These are phyloP conservation scores for Leptopilina clavipes DNA, from an alignment of 1,140 invertebrate species.

Conservation along the genomic window DNA sequence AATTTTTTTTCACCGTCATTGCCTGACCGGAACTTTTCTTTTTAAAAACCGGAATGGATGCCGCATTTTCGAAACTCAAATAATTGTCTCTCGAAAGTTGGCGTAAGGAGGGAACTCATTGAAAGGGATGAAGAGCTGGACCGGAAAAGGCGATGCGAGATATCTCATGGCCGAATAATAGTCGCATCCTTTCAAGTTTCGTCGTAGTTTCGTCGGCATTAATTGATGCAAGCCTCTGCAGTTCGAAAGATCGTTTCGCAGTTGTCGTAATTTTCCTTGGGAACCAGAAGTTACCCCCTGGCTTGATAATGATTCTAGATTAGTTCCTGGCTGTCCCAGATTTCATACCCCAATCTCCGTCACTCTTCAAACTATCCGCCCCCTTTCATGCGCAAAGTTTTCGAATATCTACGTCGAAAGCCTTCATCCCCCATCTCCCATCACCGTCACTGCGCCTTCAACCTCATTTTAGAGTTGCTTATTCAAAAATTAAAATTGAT, in stretches of 20 bases:
- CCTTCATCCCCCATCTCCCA: constrained; percentile 29
- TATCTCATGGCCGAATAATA: constrained; percentile 37
- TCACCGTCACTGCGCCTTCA: not conserved
- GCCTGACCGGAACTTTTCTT: not conserved
- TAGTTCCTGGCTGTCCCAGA: constrained; percentile 53
- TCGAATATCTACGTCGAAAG: constrained; percentile 40
- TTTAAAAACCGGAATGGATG: not conserved
- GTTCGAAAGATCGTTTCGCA: constrained; percentile 48
- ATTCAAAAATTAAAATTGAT: constrained; percentile 45
- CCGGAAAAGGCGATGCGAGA: constrained; percentile 1
- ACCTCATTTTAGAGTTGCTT: constrained; percentile 23
- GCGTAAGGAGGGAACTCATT: constrained; percentile 6
- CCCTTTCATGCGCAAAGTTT: constrained; percentile 43
- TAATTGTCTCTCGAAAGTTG: too few species aligned
- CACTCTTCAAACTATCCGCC: constrained; percentile 35
- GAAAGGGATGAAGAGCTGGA: not conserved
- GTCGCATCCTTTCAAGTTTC: constrained; percentile 54
- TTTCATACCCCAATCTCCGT: constrained; percentile 34
- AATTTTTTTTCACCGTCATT: too few species aligned
- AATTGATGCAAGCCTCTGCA: constrained; percentile 62
- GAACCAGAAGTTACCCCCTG: constrained; percentile 42
- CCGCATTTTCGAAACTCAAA: not conserved
- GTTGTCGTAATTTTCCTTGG: constrained; percentile 27
- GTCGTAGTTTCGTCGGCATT: constrained; percentile 48
- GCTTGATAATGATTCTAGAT: constrained; percentile 53